These are phyloP conservation scores for Achatina immaculata DNA, from an alignment of 1,140 invertebrate genomes.

Conservation along the genomic window DNA sequence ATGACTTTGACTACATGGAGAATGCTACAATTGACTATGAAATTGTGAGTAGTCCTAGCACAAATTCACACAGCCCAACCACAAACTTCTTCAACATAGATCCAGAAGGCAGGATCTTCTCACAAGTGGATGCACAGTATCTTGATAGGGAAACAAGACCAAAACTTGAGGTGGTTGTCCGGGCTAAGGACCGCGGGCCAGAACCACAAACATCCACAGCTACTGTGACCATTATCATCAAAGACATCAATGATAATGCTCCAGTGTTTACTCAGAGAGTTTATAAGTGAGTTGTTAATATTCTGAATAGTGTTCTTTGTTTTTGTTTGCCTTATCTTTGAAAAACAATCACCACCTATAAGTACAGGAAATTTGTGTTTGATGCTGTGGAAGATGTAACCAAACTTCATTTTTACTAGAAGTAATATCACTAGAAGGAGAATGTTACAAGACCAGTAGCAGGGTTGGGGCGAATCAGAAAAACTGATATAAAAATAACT, in stretches of 20 bases:
- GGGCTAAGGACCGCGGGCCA: constrained; percentile 46
- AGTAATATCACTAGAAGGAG: too few relatives aligned
- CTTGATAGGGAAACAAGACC: constrained; percentile 48
- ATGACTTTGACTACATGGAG: constrained; percentile 46
- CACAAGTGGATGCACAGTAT: constrained; percentile 21
- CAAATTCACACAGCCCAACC: neutral
- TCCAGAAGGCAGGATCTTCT: constrained; percentile 36
- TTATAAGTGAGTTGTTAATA: constrained; percentile 81
- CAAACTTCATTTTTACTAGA: too few relatives aligned
- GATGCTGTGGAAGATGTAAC: too few relatives aligned
- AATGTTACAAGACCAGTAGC: too few relatives aligned
- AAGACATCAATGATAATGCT: constrained; percentile 91
- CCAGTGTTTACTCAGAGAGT: constrained; percentile 80
- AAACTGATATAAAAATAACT: too few relatives aligned
- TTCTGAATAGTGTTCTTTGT: constrained; percentile 47
- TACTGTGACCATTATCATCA: constrained; percentile 78
- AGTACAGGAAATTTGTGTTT: too few relatives aligned
- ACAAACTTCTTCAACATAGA: constrained; percentile 35
- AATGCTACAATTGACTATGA: constrained; percentile 47
- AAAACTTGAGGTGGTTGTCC: constrained; percentile 44
- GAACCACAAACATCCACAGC: constrained; percentile 42
- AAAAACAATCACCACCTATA: too few relatives aligned
- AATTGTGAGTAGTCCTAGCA: constrained; percentile 32
- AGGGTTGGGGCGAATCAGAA: too few relatives aligned
- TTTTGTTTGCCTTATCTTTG: neutral